Evolutionary conservation across 2,113 vertebrate species (phyloP), one percentile per base, ranked within the genome.

Genomic region (Lophochroa leadbeateri): DNA sequence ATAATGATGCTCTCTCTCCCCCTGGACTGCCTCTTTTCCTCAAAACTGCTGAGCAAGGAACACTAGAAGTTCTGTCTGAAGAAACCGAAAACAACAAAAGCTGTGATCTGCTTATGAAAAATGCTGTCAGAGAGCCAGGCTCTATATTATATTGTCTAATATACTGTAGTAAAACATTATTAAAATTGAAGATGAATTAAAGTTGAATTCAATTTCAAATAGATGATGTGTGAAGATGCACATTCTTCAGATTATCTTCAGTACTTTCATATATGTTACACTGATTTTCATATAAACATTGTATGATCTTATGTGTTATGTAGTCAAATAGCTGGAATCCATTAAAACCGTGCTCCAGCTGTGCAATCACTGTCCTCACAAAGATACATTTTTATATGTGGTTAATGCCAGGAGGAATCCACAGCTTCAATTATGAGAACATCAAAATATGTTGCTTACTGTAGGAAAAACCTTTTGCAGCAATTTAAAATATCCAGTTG

Each of bases 371-470:
- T 71, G 82, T 63, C 93, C 68, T 94, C 77, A 83, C 61, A 92
- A 91, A 95, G 74, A 94, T 43, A 93, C n/a, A 61, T 67, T 89
- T 94, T 96, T 82, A 86, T 44, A 63, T 58, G 92, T 46, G 82
- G 82, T 81, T 94, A 96, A 93, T 94, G 85, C 68, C 86, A 86
- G 57, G 77, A 94, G 85, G 72, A 90, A 85, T 72, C 82, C 74
- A 82, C 70, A 75, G 75, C 87, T 94, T 94, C 90, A 71, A 21
- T 92, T 96, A 93, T 5, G 23, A 92, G 65, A 94, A 89, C 88
- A 97, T 72, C 93, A 89, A 95, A 93, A 96, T 76, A 93, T 39
- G 79, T 84, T 94, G 88, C 95, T 97, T 96, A 95, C 95, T 92
- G 93, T 80, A 95, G 82, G 68, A 92, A 76, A 91, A 97, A 91